Evolutionary conservation across 2,888 invertebrate genomes (phyloP), one percentile per base, ranked within the genome.

Genomic region (Rhingia rostrata): DNA sequence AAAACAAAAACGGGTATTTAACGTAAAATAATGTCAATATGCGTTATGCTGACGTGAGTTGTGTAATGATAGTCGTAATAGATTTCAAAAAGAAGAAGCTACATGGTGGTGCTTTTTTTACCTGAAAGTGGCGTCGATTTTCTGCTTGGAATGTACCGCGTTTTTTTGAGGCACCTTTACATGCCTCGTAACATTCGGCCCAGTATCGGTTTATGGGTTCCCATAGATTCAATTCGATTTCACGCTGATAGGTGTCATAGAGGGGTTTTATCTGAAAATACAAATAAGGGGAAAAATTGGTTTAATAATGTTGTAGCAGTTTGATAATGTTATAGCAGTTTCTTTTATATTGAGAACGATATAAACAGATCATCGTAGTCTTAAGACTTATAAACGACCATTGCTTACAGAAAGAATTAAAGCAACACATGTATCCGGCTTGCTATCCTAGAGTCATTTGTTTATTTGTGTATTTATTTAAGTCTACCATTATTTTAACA

Each of bases 161-260:
- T 74, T 92, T 93, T 87, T 93, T 93, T 30, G 93, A 92, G 14
- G 93, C 92, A 5, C 92, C 89, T 91, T 94, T 94, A 88, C 93
- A 93, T 0, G 92, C 92, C 87, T 94, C 94, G 86, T 93, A 93
- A 87, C 94, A 94, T 85, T 93, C 93, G 12, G 93, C 93, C 93
- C 94, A 94, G 89, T 93, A 94, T 6, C 92, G 92, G 88, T 93
- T 93, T 88, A 94, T 93, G 5, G 92, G 91, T 87, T 93, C 93
- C 88, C 92, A 92, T 43, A 93, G 88, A 74, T 92, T 92, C 53
- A 92, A 90, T 86, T 92, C 92, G 60, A 93, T 92, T 86, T 92
- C 93, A 45, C 93, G 92, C 75, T 92, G 92, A 87, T 94, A 94
- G 56, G 92, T 91, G 80, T 93, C 92, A 87, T 92, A 92, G 58